Evolutionary conservation across 2,797 vertebrate genomes (phyloP), one percentile per base, ranked within the genome.

Genomic region (Gymnoscopelus microlampas): DNA sequence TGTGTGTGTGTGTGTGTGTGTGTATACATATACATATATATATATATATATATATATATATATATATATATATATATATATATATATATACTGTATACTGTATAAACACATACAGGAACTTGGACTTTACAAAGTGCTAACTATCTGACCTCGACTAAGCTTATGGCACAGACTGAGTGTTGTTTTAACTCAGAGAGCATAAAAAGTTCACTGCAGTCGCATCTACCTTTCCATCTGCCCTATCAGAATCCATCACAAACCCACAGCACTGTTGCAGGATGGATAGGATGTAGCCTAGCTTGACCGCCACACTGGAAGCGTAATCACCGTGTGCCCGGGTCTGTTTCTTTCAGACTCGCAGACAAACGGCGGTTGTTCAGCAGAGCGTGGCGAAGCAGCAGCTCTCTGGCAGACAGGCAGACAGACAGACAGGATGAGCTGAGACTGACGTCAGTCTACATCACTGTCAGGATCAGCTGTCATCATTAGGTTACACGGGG

Each of bases 401-500:
- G 63, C 66, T 74, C 67, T 12, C 35, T 5, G 35, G 11, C 70
- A 63, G 85, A 53, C 81, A 60, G 71, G 68, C 35, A 44, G 7
- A 60, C 76, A 13, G 74, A 2, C 2, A 64, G 60, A n/a, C 73
- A 80, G 76, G 73, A 69, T n/a, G 76, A 79, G 84, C 66, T 1
- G 47, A 12, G 53, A 61, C 78, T 77, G 76, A 88, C 85, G 76
- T 91, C 84, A 79, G 82, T 35, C 7, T 69, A 71, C 78, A 71
- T 82, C 84, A 63, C 70, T n/a, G 71, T 64, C 9, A 50, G 68
- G 82, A 88, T 91, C 88, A 83, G 78, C 85, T 90, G 88, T 87
- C 91, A 88, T 90, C 78, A 84, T 90, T 91, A 88, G 85, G 88
- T 91, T 88, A 89, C 88, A 70, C 54, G 0, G 55, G 70, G 68